These are phyloP conservation scores for Andrena hattorfiana DNA, from an alignment of 2,888 invertebrate genomes.

Conservation along the genomic window DNA sequence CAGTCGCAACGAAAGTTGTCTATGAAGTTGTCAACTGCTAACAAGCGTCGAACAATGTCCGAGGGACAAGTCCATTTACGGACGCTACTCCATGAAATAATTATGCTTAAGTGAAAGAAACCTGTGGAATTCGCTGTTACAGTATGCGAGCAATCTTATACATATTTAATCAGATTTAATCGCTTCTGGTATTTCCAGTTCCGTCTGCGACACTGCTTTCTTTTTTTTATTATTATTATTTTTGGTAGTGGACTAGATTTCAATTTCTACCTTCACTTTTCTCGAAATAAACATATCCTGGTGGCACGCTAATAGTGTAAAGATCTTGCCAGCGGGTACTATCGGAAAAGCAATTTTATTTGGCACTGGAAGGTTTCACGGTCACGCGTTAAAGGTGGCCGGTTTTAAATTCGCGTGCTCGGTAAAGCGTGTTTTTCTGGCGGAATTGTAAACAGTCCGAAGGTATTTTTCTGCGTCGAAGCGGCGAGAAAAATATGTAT, in stretches of 20 bases:
- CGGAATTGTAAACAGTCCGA: background rate
- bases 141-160: no score
- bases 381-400: background rate
- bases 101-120: background rate
- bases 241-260: no score
- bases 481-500: constrained; percentile 11
- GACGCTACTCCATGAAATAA: background rate
- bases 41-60: background rate
- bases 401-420: constrained; percentile 5
- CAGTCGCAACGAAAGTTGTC: background rate
- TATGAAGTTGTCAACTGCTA: background rate
- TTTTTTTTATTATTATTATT: no score
- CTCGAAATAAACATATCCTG: no score
- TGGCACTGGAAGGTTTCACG: background rate
- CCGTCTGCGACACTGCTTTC: no score
- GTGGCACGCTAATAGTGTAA: no score
- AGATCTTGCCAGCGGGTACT: background rate
- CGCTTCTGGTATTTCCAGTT: no score
- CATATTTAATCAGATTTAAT: no score
- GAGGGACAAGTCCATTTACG: background rate
- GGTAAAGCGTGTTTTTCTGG: constrained; percentile 8
- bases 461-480: constrained; percentile 24
- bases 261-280: no score
- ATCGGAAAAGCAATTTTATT: constrained; percentile 6
- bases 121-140: background rate